Conservation (phyloP, 2,888 invertebrate genomes). For the Macropis europaea region DNA sequence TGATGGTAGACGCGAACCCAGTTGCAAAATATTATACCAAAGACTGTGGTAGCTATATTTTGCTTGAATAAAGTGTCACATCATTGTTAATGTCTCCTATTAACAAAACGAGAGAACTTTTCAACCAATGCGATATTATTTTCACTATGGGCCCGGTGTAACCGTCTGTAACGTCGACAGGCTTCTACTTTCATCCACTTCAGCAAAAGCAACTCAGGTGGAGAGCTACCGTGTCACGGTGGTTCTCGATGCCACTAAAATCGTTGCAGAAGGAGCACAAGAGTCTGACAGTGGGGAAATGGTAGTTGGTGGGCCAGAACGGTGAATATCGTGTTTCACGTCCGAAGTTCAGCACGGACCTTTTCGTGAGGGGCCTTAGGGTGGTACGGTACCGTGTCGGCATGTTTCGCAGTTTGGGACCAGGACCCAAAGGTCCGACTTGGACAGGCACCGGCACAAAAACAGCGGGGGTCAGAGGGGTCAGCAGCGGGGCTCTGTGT, state of each 20-base stretch:
- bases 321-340: constrained; percentile 62
- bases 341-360: constrained; percentile 36
- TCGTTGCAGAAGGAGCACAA: not conserved
- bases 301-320: constrained; percentile 42
- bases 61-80: too few species aligned
- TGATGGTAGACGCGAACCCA: too few species aligned
- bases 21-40: too few species aligned
- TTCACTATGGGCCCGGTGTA: not conserved
- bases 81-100: too few species aligned
- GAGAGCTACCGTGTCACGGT: too few species aligned
- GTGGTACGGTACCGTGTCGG: constrained; percentile 62
- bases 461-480: constrained; percentile 73
- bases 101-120: too few species aligned
- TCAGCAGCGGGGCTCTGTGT: constrained; percentile 71
- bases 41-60: too few species aligned
- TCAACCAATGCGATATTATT: too few species aligned
- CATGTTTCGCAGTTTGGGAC: constrained; percentile 65
- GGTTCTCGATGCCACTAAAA: not conserved
- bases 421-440: constrained; percentile 65
- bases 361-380: constrained; percentile 58
- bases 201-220: too few species aligned
- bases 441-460: constrained; percentile 66
- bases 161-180: not conserved
- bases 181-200: too few species aligned
- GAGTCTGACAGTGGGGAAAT: constrained; percentile 6